Evolutionary conservation across 2,888 invertebrate genomes (phyloP).

Genomic region (Ophion slaviceki): DNA sequence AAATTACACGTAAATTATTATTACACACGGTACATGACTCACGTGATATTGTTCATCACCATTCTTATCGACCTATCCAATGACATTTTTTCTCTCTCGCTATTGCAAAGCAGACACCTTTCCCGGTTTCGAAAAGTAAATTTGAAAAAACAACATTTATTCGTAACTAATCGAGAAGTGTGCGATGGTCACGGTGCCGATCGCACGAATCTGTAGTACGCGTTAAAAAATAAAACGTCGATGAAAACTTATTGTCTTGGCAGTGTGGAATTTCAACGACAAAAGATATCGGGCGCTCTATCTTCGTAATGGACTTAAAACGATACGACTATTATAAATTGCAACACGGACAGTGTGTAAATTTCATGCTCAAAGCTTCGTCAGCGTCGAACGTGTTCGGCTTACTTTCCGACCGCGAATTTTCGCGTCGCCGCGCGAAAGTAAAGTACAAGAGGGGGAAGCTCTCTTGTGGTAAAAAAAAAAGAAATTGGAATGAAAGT

Average conservation of each 20-base stretch:
- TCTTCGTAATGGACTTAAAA: conserved; percentile 41
- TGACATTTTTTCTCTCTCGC: conserved; percentile 16
- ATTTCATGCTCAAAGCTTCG: not conserved
- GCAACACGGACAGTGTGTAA: conserved; percentile 27
- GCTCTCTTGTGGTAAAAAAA: not conserved
- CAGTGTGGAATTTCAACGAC: conserved; percentile 66
- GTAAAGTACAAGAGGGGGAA: not conserved
- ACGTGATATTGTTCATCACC: conserved; percentile 47
- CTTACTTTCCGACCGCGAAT: not conserved
- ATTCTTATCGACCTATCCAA: conserved; percentile 13
- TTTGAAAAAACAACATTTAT: conserved; percentile 8
- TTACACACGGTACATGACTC: conserved; percentile 52
- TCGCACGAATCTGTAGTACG: conserved; percentile 35
- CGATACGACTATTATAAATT: conserved; percentile 38
- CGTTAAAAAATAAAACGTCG: conserved; percentile 1
- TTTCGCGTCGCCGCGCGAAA: not conserved
- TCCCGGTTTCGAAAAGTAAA: not conserved
- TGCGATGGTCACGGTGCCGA: conserved; percentile 1
- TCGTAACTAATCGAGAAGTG: not conserved
- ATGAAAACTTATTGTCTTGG: conserved; percentile 64
- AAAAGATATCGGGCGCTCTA: conserved; percentile 55
- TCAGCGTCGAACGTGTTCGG: not conserved
- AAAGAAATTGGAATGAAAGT: conserved; percentile 1
- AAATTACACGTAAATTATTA: conserved; percentile 55
- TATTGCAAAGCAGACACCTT: not conserved